phyloP scores from a whole-genome alignment of 92 coral and sea anemone genomes.

The Bergia puertoricense region DNA sequence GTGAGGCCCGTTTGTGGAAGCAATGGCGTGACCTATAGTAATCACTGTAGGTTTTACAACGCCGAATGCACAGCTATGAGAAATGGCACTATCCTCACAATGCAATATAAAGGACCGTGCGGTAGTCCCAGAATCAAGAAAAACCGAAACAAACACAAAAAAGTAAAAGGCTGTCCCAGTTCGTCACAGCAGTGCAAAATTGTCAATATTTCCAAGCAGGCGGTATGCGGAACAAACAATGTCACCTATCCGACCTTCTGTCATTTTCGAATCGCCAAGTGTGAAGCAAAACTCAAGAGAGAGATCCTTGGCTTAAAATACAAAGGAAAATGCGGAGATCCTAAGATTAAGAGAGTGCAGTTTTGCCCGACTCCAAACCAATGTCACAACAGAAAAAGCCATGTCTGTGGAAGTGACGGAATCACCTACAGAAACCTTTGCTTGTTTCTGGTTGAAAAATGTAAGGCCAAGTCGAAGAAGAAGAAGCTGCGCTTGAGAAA shows the following conservation, averaged over 20 bases:
- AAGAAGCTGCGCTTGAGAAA: conserved; percentile 43
- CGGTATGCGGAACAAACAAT: conserved; percentile 87
- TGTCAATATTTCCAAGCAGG: conserved; percentile 55
- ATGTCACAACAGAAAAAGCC: conserved; percentile 64
- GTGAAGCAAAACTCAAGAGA: conserved; percentile 67
- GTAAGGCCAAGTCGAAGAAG: conserved; percentile 64
- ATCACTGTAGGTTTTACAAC: conserved; percentile 62
- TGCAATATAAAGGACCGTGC: conserved; percentile 64
- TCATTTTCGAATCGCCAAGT: conserved; percentile 78
- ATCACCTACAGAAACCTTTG: conserved; percentile 88
- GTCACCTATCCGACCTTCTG: conserved; percentile 79
- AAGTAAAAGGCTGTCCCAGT: conserved; percentile 49
- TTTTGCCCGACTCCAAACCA: conserved; percentile 64
- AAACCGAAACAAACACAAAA: conserved; percentile 29
- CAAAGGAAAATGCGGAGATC: conserved; percentile 82
- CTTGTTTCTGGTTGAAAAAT: conserved; percentile 75
- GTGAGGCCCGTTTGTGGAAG: conserved; percentile 66
- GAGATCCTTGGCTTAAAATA: conserved; percentile 48
- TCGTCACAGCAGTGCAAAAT: conserved; percentile 48
- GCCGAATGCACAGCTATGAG: conserved; percentile 66
- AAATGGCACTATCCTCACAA: conserved; percentile 36
- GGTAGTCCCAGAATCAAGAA: conserved; percentile 47
- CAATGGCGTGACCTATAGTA: conserved; percentile 70
- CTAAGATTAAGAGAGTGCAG: conserved; percentile 53
- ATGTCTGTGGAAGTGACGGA: conserved; percentile 78